Evolutionary conservation across 1,140 invertebrate genomes (phyloP), one percentile per base, ranked within the genome.

Genomic region (Leptestheria dahalacensis): DNA sequence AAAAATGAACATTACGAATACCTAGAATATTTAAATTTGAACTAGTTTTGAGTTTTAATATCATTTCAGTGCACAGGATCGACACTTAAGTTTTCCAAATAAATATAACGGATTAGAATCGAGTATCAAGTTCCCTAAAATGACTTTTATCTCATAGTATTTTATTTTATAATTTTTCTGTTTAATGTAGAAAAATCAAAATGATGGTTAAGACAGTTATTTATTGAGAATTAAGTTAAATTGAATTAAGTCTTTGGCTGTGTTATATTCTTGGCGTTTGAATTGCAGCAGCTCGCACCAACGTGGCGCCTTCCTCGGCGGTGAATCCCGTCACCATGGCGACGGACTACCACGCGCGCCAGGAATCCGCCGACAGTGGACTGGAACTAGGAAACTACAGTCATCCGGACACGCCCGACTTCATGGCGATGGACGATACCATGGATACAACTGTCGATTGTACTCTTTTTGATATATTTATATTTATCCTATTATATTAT

Each of bases 361-460:
- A 95, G 72, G 91, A 94, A 71, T 92, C 88, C 18, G 86, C 86
- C 21, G 92, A 96, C 71, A 91, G 88, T 72, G 92, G 92, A 48
- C 76, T 95, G 29, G 88, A 88, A 66, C 81, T 93, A 76, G 82
- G 68, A 26, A 82, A 81, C 49, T 93, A 90, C 72, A 89, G 86
- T 41, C 79, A 92, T 72, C 86, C 90, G 52, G 86, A 90, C 69
- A 92, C 90, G 56, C 89, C 91, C 15, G 91, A 91, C 74, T 91
- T 92, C 73, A 79, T 94, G 54, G 78, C 81, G 47, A 87, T 92
- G 72, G 89, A 91, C 69, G 88, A 91, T 66, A 85, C 84, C 63
- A 88, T 88, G 84, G 85, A 63, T 26, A 48, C 33, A 55, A 65
- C 55, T 18, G 33, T 61, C 41, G 55, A 48, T 62, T 46, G 23